Conservation (phyloP, 2,797 vertebrate genomes). For the Lepilemur ruficaudatus region DNA sequence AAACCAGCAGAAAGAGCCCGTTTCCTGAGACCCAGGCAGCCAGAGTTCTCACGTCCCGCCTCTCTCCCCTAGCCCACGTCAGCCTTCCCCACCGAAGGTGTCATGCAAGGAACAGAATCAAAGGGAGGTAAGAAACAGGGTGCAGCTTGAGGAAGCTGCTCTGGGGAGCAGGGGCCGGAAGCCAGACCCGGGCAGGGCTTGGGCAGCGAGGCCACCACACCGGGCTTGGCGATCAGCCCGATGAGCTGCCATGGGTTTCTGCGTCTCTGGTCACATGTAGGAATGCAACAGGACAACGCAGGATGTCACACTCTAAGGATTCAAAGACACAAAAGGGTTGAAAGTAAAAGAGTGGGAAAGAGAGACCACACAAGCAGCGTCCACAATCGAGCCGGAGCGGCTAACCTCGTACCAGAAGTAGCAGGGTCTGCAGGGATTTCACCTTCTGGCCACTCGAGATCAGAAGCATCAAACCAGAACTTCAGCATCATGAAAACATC, state of each 20-base stretch:
- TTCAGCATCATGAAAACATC: background rate
- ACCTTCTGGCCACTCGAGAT: background rate
- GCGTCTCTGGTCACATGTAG: background rate
- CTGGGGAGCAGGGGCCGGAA: accelerated
- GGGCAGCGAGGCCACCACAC: accelerated
- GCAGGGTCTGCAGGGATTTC: accelerated
- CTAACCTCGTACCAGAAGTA: accelerated
- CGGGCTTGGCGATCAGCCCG: accelerated
- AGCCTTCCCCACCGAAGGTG: accelerated
- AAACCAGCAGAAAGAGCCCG: accelerated
- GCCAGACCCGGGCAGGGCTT: accelerated
- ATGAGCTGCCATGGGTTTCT: accelerated
- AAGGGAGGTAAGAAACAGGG: background rate
- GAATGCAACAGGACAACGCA: accelerated
- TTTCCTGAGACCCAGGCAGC: background rate
- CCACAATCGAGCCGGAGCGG: accelerated
- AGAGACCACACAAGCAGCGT: accelerated
- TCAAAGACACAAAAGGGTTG: background rate
- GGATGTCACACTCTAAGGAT: accelerated
- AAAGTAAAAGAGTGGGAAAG: too few species aligned
- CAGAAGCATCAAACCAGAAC: background rate
- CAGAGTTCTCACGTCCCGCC: accelerated
- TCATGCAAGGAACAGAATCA: accelerated
- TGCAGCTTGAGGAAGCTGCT: accelerated
- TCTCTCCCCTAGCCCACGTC: background rate